Percentiles rank a stretch among this genome's conserved stretches.
Conservation (phyloP, 2,888 invertebrate species). For the Diogma glabrata region DNA sequence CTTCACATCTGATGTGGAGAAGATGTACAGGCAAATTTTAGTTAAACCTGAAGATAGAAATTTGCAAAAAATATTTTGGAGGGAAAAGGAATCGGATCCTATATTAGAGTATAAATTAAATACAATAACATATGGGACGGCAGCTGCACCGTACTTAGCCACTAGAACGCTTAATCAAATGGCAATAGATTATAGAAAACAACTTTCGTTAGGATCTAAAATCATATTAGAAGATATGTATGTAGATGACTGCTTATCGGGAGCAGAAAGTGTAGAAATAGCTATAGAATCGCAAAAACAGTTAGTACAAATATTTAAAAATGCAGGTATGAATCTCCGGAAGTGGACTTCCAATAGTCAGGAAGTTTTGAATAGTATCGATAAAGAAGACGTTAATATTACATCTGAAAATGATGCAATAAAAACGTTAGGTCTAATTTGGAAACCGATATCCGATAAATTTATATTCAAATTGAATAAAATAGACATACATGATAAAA, state of each 20-base stretch:
- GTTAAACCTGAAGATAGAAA: constrained; percentile 5
- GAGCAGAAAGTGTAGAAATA: too few relatives aligned
- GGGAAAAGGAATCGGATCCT: neutral
- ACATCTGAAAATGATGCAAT: too few relatives aligned
- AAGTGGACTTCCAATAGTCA: too few relatives aligned
- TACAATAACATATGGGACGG: constrained; percentile 12
- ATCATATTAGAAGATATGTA: too few relatives aligned
- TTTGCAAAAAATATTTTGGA: constrained; percentile 15
- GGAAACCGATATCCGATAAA: neutral
- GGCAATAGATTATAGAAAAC: constrained; percentile 14
- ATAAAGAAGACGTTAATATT: too few relatives aligned
- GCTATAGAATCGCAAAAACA: too few relatives aligned
- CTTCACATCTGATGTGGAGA: constrained; percentile 15
- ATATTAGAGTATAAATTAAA: constrained; percentile 12
- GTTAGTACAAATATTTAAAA: too few relatives aligned
- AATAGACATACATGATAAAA: neutral
- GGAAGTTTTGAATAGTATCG: too few relatives aligned
- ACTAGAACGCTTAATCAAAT: constrained; percentile 13
- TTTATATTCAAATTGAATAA: neutral
- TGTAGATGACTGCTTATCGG: too few relatives aligned
- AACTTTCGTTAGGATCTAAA: constrained; percentile 14
- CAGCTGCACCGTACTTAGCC: constrained; percentile 12
- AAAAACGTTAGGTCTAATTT: neutral
- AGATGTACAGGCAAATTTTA: constrained; percentile 16
- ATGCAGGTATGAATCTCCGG: too few relatives aligned